Evolutionary conservation across 2,888 invertebrate species (phyloP), one percentile per base, ranked within the genome.

Genomic region (Diarsia mendica): DNA sequence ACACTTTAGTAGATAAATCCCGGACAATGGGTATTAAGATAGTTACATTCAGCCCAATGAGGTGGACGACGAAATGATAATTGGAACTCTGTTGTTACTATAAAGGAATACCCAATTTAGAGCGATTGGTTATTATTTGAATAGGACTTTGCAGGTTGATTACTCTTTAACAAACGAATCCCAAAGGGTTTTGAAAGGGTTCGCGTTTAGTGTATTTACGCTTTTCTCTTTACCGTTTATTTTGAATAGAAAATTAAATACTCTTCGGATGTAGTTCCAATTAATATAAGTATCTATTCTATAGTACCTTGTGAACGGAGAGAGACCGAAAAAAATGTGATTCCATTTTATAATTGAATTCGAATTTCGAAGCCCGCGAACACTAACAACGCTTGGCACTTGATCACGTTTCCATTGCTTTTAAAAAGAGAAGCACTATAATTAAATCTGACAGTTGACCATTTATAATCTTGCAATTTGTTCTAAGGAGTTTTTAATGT

Each of bases 361-460:
- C 28, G 49, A 80, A 70, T 79, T 77, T 77, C 65, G 75, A 78
- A 83, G 58, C 33, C 69, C 53, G 64, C 61, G 67, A 72, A 75
- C 69, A 72, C 55, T 77, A 69, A 73, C 70, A 79, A 79, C 66
- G 65, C 33, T 51, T 61, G 64, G 61, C 75, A 75, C 78, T 86
- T 85, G 77, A 79, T 75, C 79, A 87, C 83, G 75, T 84, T 79
- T 77, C 67, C 71, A 75, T 68, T 66, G 61, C 67, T 65, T 77
- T 73, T 67, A 72, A 73, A 75, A 83, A 75, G 75, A 66, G 61
- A 83, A 83, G 73, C 48, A 71, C 65, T 84, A 78, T 80, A 67
- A 80, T 84, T 82, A 76, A 85, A 79, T 82, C 64, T 82, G 78
- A 81, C 79, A 80, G 77, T 72, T 81, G 73, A 64, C 74, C 87